Conservation (phyloP, 2,797 vertebrate species). For the Ctenopoma multispine region DNA sequence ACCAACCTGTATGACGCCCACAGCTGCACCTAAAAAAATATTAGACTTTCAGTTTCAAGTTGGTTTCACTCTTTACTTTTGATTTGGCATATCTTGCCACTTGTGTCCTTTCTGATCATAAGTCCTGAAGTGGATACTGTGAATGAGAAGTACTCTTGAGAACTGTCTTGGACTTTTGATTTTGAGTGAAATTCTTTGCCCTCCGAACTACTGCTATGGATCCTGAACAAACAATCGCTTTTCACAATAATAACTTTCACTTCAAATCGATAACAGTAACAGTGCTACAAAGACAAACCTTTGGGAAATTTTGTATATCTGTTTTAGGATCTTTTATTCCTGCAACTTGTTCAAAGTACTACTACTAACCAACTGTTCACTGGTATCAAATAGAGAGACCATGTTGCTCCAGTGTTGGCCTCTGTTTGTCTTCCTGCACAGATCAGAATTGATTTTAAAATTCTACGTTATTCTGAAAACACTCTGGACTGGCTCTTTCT, state of each 20-base stretch:
- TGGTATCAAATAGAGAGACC: background rate
- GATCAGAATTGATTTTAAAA: background rate
- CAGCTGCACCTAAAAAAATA: background rate
- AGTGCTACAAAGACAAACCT: background rate
- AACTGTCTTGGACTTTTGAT: background rate
- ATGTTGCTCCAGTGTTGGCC: background rate
- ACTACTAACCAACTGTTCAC: too few species aligned
- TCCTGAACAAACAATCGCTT: background rate
- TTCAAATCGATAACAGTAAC: background rate
- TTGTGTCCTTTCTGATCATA: background rate
- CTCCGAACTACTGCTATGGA: background rate
- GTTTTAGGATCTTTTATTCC: background rate
- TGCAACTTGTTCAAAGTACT: background rate
- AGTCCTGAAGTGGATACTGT: background rate
- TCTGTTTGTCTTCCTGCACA: background rate
- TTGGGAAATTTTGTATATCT: background rate
- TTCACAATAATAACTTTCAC: background rate
- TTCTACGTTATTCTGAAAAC: background rate
- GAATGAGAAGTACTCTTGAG: background rate
- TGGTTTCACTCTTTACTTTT: background rate
- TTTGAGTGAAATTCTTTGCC: background rate
- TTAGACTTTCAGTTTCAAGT: background rate
- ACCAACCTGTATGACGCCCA: background rate
- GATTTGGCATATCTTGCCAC: background rate
- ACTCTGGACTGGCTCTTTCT: background rate